Evolutionary conservation across 2,888 invertebrate genomes (phyloP).

Genomic region (Pachymerium ferrugineum): DNA sequence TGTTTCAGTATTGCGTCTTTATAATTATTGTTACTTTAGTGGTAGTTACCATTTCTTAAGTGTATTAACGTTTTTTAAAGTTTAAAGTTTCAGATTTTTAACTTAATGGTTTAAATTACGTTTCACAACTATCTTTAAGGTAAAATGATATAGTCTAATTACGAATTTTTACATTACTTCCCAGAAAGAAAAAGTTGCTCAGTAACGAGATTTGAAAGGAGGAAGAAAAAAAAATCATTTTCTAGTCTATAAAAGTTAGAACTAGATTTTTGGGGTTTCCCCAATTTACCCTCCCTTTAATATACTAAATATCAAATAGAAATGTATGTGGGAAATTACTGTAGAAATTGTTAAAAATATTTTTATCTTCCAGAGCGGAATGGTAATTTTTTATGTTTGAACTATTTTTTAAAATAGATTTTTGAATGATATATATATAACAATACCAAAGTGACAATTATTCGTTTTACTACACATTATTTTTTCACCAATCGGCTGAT

Average conservation of each 20-base stretch:
- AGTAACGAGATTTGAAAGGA: not conserved
- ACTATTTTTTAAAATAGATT: not conserved
- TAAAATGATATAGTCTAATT: no score
- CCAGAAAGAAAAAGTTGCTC: not conserved
- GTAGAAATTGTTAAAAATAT: not conserved
- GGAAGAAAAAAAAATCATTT: not conserved
- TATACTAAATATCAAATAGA: no score
- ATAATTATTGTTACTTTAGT: slow-evolving; percentile 8
- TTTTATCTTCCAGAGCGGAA: not conserved
- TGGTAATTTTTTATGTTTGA: not conserved
- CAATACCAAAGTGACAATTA: not conserved
- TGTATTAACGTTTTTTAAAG: not conserved
- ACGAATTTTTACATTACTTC: no score
- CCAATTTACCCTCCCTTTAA: no score
- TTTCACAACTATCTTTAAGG: no score
- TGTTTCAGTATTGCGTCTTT: no score
- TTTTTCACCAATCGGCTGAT: not conserved
- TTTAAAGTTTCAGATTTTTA: not conserved
- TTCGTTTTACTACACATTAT: not conserved
- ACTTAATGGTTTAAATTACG: no score
- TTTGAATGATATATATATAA: not conserved
- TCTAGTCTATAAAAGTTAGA: no score
- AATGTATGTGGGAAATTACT: not conserved
- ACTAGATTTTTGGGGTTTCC: no score
- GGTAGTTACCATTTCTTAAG: not conserved